A percentile compares a stretch with the other conserved stretches of the same genome.
These are phyloP conservation scores for Nomia melanderi DNA, from an alignment of 1,140 invertebrate genomes.

Conservation along the genomic window DNA sequence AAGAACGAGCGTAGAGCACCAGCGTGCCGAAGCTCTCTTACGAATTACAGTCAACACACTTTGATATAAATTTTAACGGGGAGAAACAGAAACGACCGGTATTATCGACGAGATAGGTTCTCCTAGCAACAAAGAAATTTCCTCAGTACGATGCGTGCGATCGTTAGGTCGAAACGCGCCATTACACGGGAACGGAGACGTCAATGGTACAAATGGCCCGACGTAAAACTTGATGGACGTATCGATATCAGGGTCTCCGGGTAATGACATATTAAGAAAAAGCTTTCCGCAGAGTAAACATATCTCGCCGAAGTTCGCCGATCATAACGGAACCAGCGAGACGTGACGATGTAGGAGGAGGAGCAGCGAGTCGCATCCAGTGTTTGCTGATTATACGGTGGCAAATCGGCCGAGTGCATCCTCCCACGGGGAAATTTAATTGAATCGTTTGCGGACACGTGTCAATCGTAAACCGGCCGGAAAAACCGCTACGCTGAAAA, in stretches of 20 bases:
- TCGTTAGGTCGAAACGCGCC: too few relatives aligned
- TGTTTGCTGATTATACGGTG: constrained; percentile 38
- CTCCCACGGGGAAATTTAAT: constrained; percentile 55
- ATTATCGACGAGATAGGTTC: too few relatives aligned
- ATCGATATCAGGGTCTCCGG: not conserved
- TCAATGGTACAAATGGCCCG: too few relatives aligned
- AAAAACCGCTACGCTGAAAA: constrained; percentile 44
- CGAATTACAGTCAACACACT: too few relatives aligned
- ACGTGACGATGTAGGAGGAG: constrained; percentile 38
- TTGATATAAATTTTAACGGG: too few relatives aligned
- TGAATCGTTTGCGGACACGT: constrained; percentile 45
- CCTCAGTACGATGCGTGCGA: too few relatives aligned
- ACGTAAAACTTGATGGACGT: too few relatives aligned
- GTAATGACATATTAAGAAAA: not conserved
- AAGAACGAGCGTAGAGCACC: too few relatives aligned
- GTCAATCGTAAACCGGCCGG: constrained; percentile 42
- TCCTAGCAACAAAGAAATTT: too few relatives aligned
- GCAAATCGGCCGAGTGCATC: constrained; percentile 36
- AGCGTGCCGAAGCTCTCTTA: too few relatives aligned
- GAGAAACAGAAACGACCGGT: too few relatives aligned
- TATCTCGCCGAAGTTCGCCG: constrained; percentile 10
- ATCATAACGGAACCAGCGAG: constrained; percentile 26
- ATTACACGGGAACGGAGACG: too few relatives aligned
- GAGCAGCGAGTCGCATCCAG: not conserved
- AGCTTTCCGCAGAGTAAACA: not conserved